Evolutionary conservation across 2,888 invertebrate species (phyloP).

Genomic region (Leptopilina myrica): DNA sequence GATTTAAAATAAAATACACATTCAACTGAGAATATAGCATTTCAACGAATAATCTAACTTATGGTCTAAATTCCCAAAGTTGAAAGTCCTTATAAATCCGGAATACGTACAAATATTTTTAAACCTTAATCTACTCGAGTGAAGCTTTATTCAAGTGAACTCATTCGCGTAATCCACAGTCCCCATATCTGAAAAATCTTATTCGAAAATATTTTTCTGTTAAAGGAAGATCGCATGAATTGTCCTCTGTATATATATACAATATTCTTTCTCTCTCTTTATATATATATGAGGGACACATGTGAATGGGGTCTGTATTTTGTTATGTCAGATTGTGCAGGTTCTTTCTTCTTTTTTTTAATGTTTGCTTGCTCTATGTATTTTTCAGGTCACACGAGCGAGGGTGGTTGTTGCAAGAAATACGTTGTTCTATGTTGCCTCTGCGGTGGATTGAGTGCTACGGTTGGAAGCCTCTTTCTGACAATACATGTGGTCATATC

Average conservation of each 20-base stretch:
- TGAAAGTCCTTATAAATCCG: not conserved
- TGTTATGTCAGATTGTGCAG: constrained; percentile 29
- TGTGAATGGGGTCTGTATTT: constrained; percentile 1
- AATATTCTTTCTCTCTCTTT: too few species aligned
- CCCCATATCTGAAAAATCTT: not conserved
- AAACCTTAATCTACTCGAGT: not conserved
- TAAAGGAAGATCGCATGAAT: constrained; percentile 7
- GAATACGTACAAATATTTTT: constrained; percentile 15
- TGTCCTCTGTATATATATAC: not conserved
- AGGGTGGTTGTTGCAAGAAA: constrained; percentile 78
- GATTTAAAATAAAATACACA: too few species aligned
- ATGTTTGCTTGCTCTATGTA: constrained; percentile 40
- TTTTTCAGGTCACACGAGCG: constrained; percentile 67
- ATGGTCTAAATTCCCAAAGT: not conserved
- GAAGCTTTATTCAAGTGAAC: constrained; percentile 5
- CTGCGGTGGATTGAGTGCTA: constrained; percentile 87
- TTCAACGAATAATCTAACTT: too few species aligned
- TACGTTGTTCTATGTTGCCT: constrained; percentile 91
- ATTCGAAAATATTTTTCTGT: constrained; percentile 27
- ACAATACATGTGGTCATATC: constrained; percentile 88
- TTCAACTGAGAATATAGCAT: too few species aligned
- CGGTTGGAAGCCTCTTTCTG: constrained; percentile 86
- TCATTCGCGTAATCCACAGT: constrained; percentile 6
- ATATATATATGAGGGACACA: not conserved
- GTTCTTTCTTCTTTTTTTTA: not conserved